phyloP scores from a whole-genome alignment of 2,797 vertebrate species.

The Moxostoma hubbsi region DNA sequence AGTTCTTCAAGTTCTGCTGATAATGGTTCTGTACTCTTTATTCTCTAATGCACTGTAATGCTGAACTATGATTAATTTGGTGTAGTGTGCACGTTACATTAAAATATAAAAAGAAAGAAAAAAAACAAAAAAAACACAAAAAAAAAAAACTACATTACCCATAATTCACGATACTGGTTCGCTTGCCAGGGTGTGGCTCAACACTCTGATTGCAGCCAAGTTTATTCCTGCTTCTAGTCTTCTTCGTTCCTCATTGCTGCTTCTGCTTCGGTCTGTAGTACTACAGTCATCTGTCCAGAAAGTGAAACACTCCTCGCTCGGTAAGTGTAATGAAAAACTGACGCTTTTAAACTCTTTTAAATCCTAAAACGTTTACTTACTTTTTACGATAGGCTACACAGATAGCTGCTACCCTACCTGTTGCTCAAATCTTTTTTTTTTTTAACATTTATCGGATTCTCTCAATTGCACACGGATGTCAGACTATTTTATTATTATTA shows the following conservation, averaged over 20 bases:
- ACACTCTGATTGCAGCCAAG: neutral
- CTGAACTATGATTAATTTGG: neutral
- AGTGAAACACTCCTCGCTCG: neutral
- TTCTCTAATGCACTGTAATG: neutral
- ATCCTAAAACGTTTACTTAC: neutral
- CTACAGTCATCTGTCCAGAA: neutral
- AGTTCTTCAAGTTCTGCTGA: too few species aligned
- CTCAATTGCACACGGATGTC: too few species aligned
- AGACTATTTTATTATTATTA: too few species aligned
- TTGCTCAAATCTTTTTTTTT: neutral
- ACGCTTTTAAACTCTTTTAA: neutral
- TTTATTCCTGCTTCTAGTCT: neutral
- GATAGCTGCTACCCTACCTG: neutral
- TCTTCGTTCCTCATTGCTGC: neutral
- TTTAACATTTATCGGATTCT: too few species aligned
- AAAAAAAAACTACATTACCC: constrained; percentile 26
- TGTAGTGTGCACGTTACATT: neutral
- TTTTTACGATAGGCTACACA: neutral
- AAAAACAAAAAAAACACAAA: too few species aligned
- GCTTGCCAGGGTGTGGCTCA: constrained; percentile 31
- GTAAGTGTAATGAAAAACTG: constrained; percentile 12
- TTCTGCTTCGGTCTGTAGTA: neutral
- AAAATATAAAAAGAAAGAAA: neutral
- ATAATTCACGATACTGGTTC: neutral
- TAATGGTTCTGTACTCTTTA: too few species aligned